Evolutionary conservation across 2,888 invertebrate species (phyloP), one percentile per base, ranked within the genome.

Genomic region (Stenurella melanura): DNA sequence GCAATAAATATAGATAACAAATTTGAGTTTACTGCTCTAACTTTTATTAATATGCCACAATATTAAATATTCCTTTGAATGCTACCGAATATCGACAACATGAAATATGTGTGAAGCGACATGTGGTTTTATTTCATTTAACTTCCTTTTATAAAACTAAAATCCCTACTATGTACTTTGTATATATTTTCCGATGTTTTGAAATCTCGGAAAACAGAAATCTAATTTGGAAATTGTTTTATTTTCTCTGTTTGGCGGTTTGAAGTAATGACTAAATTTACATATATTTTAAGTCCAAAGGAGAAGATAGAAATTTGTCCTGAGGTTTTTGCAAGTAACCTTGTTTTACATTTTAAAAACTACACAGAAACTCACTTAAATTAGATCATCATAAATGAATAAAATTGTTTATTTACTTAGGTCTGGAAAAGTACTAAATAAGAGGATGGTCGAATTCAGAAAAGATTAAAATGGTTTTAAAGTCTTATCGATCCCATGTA

Each of bases 351-450:
- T 50, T 64, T 64, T 64, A 42, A 64, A 19, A 18, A 64, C 64
- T 64, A 64, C 64, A 64, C 64, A 34, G 64, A 64, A 38, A 64
- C 64, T 38, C 64, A 38, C 18, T 17, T 17, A 64, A 64, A 64
- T 64, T 64, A 38, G 64, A 64, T 64, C 64, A 64, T 12, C 64
- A 64, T 64, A 64, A 64, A 64, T 64, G 64, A 64, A 64, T 64
- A 64, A 64, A 64, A 42, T 64, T 42, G 64, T 19, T 11, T 34
- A 21, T 34, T 63, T 64, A 64, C 64, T 38, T 64, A 42, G 64
- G 38, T 42, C 38, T 42, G 1, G 11, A 15, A 19, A 11, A 58
- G 11, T 12, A 11, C 11, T 11, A 21, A 19, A 21, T 58, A 11
- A 58, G 3, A 11, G 17, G 9, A 5, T 11, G 19, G 18, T 19